Conservation (phyloP, 1,140 invertebrate species). For the Stegodyphus dumicola region DNA sequence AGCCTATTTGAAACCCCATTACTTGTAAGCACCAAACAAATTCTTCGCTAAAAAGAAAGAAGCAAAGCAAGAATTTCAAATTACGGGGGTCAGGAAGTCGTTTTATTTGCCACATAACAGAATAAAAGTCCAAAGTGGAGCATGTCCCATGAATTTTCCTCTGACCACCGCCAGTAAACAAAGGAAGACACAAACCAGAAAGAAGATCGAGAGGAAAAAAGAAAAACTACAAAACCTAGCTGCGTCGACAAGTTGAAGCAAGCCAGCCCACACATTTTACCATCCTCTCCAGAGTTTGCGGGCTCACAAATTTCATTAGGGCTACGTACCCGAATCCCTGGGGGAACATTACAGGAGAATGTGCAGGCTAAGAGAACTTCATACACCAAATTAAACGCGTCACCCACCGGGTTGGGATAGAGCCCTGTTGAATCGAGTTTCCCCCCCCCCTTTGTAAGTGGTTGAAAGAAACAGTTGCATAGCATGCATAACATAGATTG, state of each 20-base stretch:
- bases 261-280: slow-evolving; percentile 53
- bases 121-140: background rate
- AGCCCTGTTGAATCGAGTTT: background rate
- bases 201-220: background rate
- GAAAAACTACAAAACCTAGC: background rate
- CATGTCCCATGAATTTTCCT: background rate
- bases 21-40: too few relatives aligned
- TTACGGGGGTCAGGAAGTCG: too few relatives aligned
- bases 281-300: slow-evolving; percentile 30
- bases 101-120: too few relatives aligned
- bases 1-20: too few relatives aligned
- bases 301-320: slow-evolving; percentile 58
- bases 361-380: slow-evolving; percentile 42
- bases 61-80: too few relatives aligned
- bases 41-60: too few relatives aligned
- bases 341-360: slow-evolving; percentile 46
- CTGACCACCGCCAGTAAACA: background rate
- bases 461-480: slow-evolving; percentile 7
- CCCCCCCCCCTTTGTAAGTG: too few relatives aligned
- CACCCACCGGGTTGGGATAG: slow-evolving; percentile 3
- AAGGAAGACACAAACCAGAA: background rate
- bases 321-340: background rate
- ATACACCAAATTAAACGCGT: slow-evolving; percentile 60
- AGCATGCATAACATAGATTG: slow-evolving; percentile 27
- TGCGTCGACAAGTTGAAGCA: slow-evolving; percentile 50